phyloP scores from a whole-genome alignment of 2,888 invertebrate species.

The Dromius quadrimaculatus region DNA sequence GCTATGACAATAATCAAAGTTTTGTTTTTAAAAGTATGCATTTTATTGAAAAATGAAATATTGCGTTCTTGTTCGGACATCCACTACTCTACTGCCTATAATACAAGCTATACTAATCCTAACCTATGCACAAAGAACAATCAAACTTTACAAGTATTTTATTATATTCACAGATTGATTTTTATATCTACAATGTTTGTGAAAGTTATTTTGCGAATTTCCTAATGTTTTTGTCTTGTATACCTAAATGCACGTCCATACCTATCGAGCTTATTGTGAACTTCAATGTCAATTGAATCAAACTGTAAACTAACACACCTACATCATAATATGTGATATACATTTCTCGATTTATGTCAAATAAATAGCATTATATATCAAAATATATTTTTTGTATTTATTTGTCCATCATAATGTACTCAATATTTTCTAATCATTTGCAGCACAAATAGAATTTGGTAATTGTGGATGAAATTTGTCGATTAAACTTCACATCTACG shows the following conservation, averaged over 20 bases:
- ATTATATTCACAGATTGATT: slow-evolving; percentile 1
- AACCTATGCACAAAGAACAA: slow-evolving; percentile 37
- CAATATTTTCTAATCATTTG: no score
- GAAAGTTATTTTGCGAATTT: slow-evolving; percentile 22
- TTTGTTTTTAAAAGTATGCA: no score
- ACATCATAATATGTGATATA: slow-evolving; percentile 51
- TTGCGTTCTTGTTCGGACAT: no score
- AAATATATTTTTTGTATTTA: not conserved
- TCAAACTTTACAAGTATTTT: slow-evolving; percentile 19
- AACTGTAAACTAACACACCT: slow-evolving; percentile 53
- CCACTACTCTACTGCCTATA: slow-evolving; percentile 16
- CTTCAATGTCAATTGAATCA: slow-evolving; percentile 66
- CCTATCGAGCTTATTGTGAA: slow-evolving; percentile 65
- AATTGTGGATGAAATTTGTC: no score
- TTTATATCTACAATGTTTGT: slow-evolving; percentile 34
- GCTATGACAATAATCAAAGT: no score
- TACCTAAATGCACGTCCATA: slow-evolving; percentile 54
- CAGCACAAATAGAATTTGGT: no score
- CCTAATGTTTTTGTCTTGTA: slow-evolving; percentile 27
- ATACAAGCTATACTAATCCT: slow-evolving; percentile 30
- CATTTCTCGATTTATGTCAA: slow-evolving; percentile 50
- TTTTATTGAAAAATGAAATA: no score
- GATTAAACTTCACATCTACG: no score
- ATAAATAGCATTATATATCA: slow-evolving; percentile 51
- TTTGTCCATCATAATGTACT: not conserved